These are phyloP conservation scores for Andricus curvator DNA, from an alignment of 2,888 invertebrate genomes.

Conservation along the genomic window DNA sequence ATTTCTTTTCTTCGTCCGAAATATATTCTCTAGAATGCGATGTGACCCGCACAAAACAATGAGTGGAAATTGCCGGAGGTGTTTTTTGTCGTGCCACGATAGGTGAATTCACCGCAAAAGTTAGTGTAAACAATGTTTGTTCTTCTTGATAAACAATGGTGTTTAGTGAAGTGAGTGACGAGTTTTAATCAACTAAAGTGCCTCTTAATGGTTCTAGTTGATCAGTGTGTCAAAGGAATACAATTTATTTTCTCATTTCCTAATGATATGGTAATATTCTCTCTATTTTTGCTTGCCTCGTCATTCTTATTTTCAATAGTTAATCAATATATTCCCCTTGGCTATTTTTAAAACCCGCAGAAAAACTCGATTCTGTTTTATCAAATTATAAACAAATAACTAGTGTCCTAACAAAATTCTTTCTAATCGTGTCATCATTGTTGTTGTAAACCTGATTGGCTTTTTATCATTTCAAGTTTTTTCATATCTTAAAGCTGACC, in stretches of 20 bases:
- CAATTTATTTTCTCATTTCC: background rate
- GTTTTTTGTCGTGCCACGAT: background rate
- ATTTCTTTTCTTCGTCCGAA: background rate
- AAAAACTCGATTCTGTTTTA: background rate
- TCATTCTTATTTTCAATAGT: slow-evolving; percentile 2
- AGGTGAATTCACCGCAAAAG: slow-evolving; percentile 11
- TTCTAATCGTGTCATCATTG: no score
- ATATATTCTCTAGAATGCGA: background rate
- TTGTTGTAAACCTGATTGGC: no score
- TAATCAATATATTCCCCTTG: slow-evolving; percentile 13
- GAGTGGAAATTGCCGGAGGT: slow-evolving; percentile 3
- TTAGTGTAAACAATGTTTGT: background rate
- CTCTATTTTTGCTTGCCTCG: slow-evolving; percentile 4
- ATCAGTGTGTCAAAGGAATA: background rate
- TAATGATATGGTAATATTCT: background rate
- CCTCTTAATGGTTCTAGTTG: background rate
- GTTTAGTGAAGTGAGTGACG: background rate
- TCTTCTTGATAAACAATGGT: background rate
- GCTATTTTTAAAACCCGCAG: slow-evolving; percentile 1
- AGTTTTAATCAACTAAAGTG: background rate
- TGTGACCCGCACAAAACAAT: background rate
- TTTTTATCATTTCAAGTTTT: no score
- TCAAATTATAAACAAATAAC: background rate
- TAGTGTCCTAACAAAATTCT: background rate
- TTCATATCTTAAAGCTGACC: no score